Percentiles rank a stretch among this genome's conserved stretches.
Conservation (phyloP, 2,797 vertebrate genomes). For the Sparidentex hasta region DNA sequence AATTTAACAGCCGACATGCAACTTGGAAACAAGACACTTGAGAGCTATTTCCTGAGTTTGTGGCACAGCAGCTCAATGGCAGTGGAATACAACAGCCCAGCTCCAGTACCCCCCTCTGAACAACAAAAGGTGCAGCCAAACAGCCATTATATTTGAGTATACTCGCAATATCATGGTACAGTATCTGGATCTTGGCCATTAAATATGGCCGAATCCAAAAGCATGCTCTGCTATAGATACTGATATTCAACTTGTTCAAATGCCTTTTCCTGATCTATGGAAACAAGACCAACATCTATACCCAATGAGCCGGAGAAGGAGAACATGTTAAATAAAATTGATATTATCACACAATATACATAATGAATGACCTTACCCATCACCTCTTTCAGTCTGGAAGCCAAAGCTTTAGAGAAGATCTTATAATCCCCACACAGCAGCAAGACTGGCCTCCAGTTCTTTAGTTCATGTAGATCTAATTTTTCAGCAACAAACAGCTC, state of each 20-base stretch:
- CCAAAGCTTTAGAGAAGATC: neutral
- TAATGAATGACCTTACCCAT: no score
- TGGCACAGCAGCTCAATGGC: neutral
- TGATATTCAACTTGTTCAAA: constrained; percentile 10
- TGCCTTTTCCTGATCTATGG: neutral
- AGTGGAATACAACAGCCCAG: neutral
- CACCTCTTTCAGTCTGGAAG: neutral
- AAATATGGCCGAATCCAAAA: neutral
- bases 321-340: neutral
- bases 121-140: neutral
- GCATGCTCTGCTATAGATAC: neutral
- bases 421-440: neutral
- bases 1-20: no score
- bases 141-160: neutral
- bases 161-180: neutral
- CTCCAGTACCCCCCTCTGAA: constrained; percentile 3
- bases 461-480: neutral
- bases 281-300: neutral
- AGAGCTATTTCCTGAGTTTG: neutral
- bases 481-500: neutral
- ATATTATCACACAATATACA: no score
- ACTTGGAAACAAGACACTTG: no score
- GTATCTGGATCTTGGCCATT: neutral
- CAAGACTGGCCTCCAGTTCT: neutral
- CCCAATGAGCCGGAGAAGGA: neutral